A percentile compares a stretch with the other conserved stretches of the same genome.
These are phyloP conservation scores for Protobothrops flavoviridis DNA, from an alignment of 2,113 vertebrate species.

Conservation along the genomic window DNA sequence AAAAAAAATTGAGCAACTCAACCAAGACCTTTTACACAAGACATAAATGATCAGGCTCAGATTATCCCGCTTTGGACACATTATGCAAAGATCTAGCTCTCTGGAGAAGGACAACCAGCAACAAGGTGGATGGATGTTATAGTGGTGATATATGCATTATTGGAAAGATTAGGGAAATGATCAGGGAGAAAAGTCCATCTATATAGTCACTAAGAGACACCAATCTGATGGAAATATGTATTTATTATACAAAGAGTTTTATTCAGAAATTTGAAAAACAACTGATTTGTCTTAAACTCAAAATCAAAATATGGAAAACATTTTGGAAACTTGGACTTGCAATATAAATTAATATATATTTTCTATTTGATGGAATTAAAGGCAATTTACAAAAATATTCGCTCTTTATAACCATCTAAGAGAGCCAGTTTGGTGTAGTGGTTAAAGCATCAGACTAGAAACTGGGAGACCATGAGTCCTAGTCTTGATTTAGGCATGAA, in stretches of 20 bases:
- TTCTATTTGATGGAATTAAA: neutral
- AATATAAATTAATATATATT: neutral
- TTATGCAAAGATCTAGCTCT: neutral
- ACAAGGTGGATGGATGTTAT: neutral
- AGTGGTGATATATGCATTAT: neutral
- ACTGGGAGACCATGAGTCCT: neutral
- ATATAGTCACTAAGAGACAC: neutral
- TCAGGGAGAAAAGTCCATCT: neutral
- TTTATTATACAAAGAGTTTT: neutral
- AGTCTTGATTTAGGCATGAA: neutral
- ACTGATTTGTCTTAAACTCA: neutral
- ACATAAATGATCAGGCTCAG: neutral
- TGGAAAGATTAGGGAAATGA: neutral
- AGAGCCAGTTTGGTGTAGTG: neutral
- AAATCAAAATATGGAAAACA: neutral
- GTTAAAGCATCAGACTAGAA: neutral
- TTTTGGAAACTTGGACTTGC: neutral
- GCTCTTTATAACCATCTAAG: neutral
- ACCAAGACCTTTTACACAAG: neutral
- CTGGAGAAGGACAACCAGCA: neutral
- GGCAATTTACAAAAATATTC: neutral
- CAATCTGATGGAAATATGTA: neutral
- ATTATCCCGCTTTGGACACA: neutral
- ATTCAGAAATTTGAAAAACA: neutral
- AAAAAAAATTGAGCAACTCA: neutral